Conservation (phyloP, 2,113 vertebrate genomes). For the Diadophis punctatus region DNA sequence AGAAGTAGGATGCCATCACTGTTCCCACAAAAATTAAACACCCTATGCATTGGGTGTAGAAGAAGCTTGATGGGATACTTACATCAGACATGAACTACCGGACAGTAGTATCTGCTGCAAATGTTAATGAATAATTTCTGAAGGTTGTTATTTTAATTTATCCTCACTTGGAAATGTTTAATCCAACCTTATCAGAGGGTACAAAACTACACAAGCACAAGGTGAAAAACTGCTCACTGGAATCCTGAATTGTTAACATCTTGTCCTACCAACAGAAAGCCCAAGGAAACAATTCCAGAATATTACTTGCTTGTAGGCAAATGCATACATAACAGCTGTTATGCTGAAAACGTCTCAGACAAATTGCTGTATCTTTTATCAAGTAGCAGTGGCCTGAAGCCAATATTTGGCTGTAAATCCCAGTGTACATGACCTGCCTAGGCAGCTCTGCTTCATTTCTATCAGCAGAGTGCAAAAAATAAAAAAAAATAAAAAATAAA, state of each 20-base stretch:
- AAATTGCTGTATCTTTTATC: slow-evolving; percentile 7
- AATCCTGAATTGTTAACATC: slow-evolving; percentile 37
- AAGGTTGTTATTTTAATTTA: slow-evolving; percentile 54
- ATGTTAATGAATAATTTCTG: slow-evolving; percentile 57
- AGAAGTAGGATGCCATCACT: background rate
- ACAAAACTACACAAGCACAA: slow-evolving; percentile 39
- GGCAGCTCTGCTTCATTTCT: background rate
- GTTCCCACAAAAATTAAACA: slow-evolving; percentile 57
- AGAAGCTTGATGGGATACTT: slow-evolving; percentile 58
- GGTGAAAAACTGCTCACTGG: slow-evolving; percentile 34
- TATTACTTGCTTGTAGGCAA: slow-evolving; percentile 21
- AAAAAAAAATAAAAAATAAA: too few species aligned
- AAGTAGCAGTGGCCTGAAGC: background rate
- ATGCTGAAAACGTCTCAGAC: background rate
- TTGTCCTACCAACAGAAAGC: slow-evolving; percentile 35
- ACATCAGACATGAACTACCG: slow-evolving; percentile 23
- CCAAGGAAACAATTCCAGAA: slow-evolving; percentile 35
- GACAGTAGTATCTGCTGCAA: slow-evolving; percentile 54
- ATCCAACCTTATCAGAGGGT: slow-evolving; percentile 48
- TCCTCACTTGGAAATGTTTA: slow-evolving; percentile 52
- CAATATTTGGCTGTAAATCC: background rate
- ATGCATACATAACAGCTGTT: slow-evolving; percentile 1
- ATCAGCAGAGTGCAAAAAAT: background rate
- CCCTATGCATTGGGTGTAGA: slow-evolving; percentile 48
- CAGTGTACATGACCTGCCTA: background rate